Percentiles rank a stretch among this genome's conserved stretches.
phyloP scores from a whole-genome alignment of 1,140 invertebrate species.

The Drosophila simulans region DNA sequence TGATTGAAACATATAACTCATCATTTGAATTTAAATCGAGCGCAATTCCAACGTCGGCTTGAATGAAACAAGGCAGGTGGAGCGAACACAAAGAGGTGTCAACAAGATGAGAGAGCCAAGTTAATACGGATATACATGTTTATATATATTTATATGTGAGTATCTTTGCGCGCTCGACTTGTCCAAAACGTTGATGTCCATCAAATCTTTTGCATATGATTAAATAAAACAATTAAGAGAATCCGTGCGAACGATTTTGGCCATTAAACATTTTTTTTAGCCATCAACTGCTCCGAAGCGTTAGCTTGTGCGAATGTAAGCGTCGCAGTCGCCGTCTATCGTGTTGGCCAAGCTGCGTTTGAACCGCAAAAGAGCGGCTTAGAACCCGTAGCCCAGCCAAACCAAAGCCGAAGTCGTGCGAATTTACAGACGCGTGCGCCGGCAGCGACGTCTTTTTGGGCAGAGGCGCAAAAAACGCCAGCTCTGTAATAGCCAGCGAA shows the following conservation, averaged over 20 bases:
- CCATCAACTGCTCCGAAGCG: slow-evolving; percentile 52
- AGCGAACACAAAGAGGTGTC: slow-evolving; percentile 34
- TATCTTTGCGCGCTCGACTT: slow-evolving; percentile 52
- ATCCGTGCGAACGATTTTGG: slow-evolving; percentile 71
- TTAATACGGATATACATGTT: neutral
- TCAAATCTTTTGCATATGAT: slow-evolving; percentile 80
- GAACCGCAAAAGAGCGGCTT: slow-evolving; percentile 55
- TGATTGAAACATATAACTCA: slow-evolving; percentile 62
- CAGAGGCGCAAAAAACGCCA: slow-evolving; percentile 12
- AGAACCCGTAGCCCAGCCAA: slow-evolving; percentile 51
- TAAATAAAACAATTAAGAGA: slow-evolving; percentile 83
- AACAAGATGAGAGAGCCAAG: slow-evolving; percentile 50
- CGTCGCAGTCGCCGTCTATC: slow-evolving; percentile 37
- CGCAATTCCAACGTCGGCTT: slow-evolving; percentile 29
- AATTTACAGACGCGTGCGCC: slow-evolving; percentile 63
- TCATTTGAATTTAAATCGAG: slow-evolving; percentile 59
- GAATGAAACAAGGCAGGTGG: slow-evolving; percentile 46
- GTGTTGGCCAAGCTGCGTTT: slow-evolving; percentile 34
- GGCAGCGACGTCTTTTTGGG: slow-evolving; percentile 31
- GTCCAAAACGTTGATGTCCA: slow-evolving; percentile 69
- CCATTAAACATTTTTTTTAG: slow-evolving; percentile 60
- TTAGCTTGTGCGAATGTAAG: slow-evolving; percentile 65
- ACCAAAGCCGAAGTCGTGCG: slow-evolving; percentile 53
- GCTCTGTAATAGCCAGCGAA: slow-evolving; percentile 63
- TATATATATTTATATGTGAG: neutral